A percentile compares a stretch with the other conserved stretches of the same genome.
phyloP scores from a whole-genome alignment of 2,797 vertebrate species.

The Gallinago solitaria region DNA sequence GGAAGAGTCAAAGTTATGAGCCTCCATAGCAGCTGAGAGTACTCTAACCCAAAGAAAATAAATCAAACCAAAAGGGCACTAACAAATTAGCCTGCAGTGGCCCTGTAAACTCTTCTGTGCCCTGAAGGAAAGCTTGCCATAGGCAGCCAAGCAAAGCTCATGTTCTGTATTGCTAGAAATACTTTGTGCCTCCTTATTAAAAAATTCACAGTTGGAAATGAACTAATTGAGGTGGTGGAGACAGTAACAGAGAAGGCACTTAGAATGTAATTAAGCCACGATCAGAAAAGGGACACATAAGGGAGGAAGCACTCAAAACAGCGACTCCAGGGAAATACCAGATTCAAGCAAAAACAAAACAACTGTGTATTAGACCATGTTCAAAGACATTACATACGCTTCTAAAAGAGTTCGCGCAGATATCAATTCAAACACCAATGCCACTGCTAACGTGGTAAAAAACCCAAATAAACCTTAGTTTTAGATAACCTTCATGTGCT shows the following conservation, averaged over 20 bases:
- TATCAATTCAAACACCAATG: not conserved
- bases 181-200: slow-evolving; percentile 68
- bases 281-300: slow-evolving; percentile 34
- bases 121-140: slow-evolving; percentile 64
- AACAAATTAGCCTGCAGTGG: slow-evolving; percentile 51
- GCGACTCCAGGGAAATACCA: slow-evolving; percentile 40
- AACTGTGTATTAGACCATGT: not conserved
- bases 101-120: slow-evolving; percentile 41
- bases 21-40: slow-evolving; percentile 7
- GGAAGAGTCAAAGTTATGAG: slow-evolving; percentile 28
- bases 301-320: slow-evolving; percentile 32
- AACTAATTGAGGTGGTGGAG: slow-evolving; percentile 73
- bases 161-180: slow-evolving; percentile 49
- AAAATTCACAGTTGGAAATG: slow-evolving; percentile 61
- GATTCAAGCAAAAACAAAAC: slow-evolving; percentile 30
- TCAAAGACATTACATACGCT: not conserved
- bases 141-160: slow-evolving; percentile 67
- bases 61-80: slow-evolving; percentile 64
- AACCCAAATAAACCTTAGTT: not conserved
- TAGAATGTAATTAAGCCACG: slow-evolving; percentile 68
- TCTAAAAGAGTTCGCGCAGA: not conserved
- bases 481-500: not conserved
- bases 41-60: slow-evolving; percentile 51
- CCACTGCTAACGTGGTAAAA: not conserved
- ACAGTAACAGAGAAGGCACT: slow-evolving; percentile 62